Evolutionary conservation across 2,797 vertebrate genomes (phyloP).

Genomic region (Notoglanidium macrostoma): DNA sequence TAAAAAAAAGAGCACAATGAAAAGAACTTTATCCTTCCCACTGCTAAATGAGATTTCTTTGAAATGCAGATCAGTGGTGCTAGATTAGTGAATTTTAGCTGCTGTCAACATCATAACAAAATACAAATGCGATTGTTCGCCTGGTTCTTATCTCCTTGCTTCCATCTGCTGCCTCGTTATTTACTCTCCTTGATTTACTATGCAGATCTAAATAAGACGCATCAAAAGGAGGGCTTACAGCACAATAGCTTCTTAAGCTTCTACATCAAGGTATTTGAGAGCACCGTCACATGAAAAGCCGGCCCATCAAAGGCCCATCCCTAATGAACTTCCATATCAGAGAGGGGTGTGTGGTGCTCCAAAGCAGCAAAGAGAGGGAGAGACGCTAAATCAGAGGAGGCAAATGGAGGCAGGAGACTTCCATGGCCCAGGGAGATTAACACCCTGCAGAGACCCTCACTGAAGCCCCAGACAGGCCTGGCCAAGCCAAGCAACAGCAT

Average conservation of each 20-base stretch:
- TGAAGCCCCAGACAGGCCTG: slow-evolving; percentile 72
- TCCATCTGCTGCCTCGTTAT: slow-evolving; percentile 99
- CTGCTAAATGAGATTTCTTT: slow-evolving; percentile 99
- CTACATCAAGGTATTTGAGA: slow-evolving; percentile 99
- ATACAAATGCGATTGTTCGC: slow-evolving; percentile 99
- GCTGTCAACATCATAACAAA: slow-evolving; percentile 99
- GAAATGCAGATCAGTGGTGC: slow-evolving; percentile 99
- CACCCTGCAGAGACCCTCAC: slow-evolving; percentile 70
- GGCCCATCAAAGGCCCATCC: slow-evolving; percentile 99
- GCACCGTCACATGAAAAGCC: slow-evolving; percentile 94
- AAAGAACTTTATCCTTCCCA: slow-evolving; percentile 98
- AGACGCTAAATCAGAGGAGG: slow-evolving; percentile 55
- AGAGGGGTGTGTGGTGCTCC: slow-evolving; percentile 74
- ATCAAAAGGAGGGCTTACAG: slow-evolving; percentile 97
- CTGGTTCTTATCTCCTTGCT: slow-evolving; percentile 94
- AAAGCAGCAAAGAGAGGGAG: slow-evolving; percentile 46
- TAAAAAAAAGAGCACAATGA: slow-evolving; percentile 94
- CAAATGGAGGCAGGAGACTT: slow-evolving; percentile 56
- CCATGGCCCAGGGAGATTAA: slow-evolving; percentile 88
- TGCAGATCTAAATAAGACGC: slow-evolving; percentile 99
- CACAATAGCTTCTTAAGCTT: slow-evolving; percentile 99
- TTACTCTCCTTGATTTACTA: slow-evolving; percentile 99
- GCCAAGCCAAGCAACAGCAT: slow-evolving; percentile 67
- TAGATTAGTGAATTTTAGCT: slow-evolving; percentile 99
- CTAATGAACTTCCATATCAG: slow-evolving; percentile 99